Percentiles rank a stretch among this genome's conserved stretches.
Conservation (phyloP, 2,888 invertebrate species). For the Drosophila leonis region DNA sequence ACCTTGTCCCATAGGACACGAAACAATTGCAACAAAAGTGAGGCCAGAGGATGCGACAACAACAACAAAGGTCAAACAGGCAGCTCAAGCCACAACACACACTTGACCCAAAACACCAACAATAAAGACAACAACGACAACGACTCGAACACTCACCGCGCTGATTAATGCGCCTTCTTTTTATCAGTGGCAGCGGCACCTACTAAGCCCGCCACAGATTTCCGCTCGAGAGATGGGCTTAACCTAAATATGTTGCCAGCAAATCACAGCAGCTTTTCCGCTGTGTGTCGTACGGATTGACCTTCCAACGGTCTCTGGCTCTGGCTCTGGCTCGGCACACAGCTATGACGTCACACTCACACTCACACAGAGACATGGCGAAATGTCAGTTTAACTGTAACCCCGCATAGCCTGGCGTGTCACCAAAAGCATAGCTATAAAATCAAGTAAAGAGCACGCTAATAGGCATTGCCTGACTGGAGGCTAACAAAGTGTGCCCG, state of each 20-base stretch:
- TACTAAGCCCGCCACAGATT: slow-evolving; percentile 44
- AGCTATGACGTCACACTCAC: slow-evolving; percentile 63
- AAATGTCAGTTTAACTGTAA: slow-evolving; percentile 58
- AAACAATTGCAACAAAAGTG: slow-evolving; percentile 29
- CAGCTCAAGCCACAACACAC: slow-evolving; percentile 20
- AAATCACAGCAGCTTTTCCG: slow-evolving; percentile 49
- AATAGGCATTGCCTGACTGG: slow-evolving; percentile 2
- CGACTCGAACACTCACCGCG: slow-evolving; percentile 10
- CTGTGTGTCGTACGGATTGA: slow-evolving; percentile 43
- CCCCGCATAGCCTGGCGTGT: slow-evolving; percentile 21
- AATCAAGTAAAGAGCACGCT: slow-evolving; percentile 1
- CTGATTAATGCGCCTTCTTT: slow-evolving; percentile 51
- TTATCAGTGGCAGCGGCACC: slow-evolving; percentile 7
- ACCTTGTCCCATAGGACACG: slow-evolving; percentile 39
- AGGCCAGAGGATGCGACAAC: slow-evolving; percentile 25
- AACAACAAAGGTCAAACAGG: slow-evolving; percentile 26
- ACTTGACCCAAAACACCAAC: slow-evolving; percentile 55
- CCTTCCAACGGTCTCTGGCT: slow-evolving; percentile 53
- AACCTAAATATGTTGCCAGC: slow-evolving; percentile 65
- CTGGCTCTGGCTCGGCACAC: slow-evolving; percentile 11
- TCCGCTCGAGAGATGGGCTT: slow-evolving; percentile 55
- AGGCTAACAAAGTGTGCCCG: neutral
- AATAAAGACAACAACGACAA: neutral
- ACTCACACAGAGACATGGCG: slow-evolving; percentile 10
- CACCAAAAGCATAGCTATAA: slow-evolving; percentile 21